Base-by-base conservation (phyloP, 2,113 vertebrate species). In the Thalassarche chlororhynchos region DNA sequence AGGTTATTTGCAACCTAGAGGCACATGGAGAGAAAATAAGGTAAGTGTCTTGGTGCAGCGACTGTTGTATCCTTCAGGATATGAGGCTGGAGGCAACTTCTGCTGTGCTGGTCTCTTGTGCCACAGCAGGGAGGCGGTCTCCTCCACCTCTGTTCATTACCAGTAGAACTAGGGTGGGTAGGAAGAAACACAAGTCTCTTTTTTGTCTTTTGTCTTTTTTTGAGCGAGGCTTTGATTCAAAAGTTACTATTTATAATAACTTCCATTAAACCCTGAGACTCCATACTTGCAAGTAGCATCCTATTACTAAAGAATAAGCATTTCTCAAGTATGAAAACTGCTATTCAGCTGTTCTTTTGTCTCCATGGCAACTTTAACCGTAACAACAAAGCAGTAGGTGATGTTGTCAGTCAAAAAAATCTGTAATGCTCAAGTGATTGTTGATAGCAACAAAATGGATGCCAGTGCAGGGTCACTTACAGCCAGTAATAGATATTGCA, bases 361-460 rank as follows among this genome's bases (percentile, higher is more conserved):
- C 95, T 98, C 98, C 97, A 96, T 97, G 94, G 94, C 87, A 97
- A 98, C 96, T 94, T 90, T 69, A 84, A 93, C 95, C 6, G 0
- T 96, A 96, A 97, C 95, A 98, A 97, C 91, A 97, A 97, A 98
- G 98, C 87, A 96, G 91, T 90, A 95, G 87, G 64, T 98, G 94
- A 97, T 70, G 57, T 82, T 95, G 90, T 96, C 94, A 97, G 95
- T 90, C 94, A 95, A 95, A 97, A 97, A 97, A 90, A 55, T 96
- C 81, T 96, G 89, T 95, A 93, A 87, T 65, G 70, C 90, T 95
- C 68, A 88, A 90, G 46, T 82, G 94, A 92, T 60, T 97, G 70
- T 97, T 96, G 93, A 92, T 95, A 89, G 91, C 95, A 98, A 94
- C 85, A 55, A 95, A 98, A 97, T 89, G 51, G 71, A 92, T 97